A percentile compares a stretch with the other conserved stretches of the same genome.
phyloP scores from a whole-genome alignment of 2,888 invertebrate species.

The Notodromas monacha region DNA sequence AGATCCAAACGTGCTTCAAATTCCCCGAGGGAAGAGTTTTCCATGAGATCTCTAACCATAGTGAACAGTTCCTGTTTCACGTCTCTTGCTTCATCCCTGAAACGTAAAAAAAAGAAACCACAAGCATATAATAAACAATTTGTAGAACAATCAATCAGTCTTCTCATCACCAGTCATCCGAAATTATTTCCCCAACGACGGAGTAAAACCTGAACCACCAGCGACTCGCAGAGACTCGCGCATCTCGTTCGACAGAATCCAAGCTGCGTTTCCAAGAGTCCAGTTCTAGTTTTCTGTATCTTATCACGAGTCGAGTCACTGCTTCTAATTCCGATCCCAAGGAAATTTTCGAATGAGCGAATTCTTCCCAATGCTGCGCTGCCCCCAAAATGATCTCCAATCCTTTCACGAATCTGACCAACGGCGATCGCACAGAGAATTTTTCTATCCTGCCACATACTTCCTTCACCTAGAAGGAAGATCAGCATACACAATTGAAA shows the following conservation, averaged over 20 bases:
- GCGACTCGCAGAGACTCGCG: no score
- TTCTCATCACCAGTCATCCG: no score
- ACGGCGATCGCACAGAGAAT: conserved; percentile 43
- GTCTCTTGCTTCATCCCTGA: no score
- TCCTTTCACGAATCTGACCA: conserved; percentile 60
- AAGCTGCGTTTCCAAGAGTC: conserved; percentile 55
- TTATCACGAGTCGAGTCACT: conserved; percentile 45
- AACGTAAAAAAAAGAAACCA: no score
- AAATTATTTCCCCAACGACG: no score
- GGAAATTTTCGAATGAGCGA: conserved; percentile 54
- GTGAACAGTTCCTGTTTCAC: no score
- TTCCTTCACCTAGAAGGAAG: conserved; percentile 23
- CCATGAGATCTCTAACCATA: no score
- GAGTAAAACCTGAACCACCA: no score
- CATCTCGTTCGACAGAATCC: conserved; percentile 29
- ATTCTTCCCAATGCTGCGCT: conserved; percentile 63
- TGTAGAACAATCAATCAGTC: no score
- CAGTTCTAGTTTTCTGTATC: conserved; percentile 67
- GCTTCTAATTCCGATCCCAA: conserved; percentile 33
- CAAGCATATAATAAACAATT: no score
- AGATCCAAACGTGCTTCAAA: conserved; percentile 41
- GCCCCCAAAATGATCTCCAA: conserved; percentile 42
- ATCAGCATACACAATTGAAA: neutral
- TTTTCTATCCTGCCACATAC: conserved; percentile 16
- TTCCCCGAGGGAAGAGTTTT: conserved; percentile 47